Base-by-base conservation (phyloP, 2,888 invertebrate genomes). In the Cerastoderma edule region DNA sequence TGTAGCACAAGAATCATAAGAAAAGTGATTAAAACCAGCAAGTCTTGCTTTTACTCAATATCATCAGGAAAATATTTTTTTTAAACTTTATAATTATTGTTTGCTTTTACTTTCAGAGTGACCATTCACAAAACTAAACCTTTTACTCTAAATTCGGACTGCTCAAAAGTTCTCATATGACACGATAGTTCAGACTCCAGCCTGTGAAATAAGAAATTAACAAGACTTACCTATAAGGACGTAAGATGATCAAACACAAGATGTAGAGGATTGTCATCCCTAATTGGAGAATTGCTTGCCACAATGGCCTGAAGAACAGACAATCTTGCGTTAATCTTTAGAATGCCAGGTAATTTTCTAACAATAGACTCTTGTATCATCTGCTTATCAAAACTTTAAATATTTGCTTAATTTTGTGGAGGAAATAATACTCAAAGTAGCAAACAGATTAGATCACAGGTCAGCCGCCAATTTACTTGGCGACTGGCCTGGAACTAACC, bases 171-270 rank as follows among this genome's bases (percentile, higher is more conserved):
- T 50, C 22, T 6, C 22, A n/a, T 6, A 13, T 50, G 22, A 50
- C 13, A 13, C 22, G 22, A n/a, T 50, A 50, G 6, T n/a, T n/a
- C 50, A 16, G 13, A 16, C 10, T 22, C 6, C 22, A 50, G 22
- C 10, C 22, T 50, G 10, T 6, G 22, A n/a, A 50, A 50, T n/a
- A 13, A 6, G 13, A 50, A 50, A 13, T 6, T 6, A n/a, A 50
- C 10, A 13, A 10, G 56, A 35, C 35, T 67, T 72, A 84, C 84
- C 78, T 84, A 73, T 78, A 84, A 33, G 84, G 84, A 46, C 80
- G 65, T 13, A 84, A 73, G 0, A 72, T 35, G 19, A 84, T 66
- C 33, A 82, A 32, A 6, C 72, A n/a, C 4, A 78, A 33, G 27
- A 84, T 33, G 70, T 82, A 84, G 27, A 50, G 19, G 6, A 76